Conservation (phyloP, 2,888 invertebrate genomes). For the Scaptomyza caliginosa region DNA sequence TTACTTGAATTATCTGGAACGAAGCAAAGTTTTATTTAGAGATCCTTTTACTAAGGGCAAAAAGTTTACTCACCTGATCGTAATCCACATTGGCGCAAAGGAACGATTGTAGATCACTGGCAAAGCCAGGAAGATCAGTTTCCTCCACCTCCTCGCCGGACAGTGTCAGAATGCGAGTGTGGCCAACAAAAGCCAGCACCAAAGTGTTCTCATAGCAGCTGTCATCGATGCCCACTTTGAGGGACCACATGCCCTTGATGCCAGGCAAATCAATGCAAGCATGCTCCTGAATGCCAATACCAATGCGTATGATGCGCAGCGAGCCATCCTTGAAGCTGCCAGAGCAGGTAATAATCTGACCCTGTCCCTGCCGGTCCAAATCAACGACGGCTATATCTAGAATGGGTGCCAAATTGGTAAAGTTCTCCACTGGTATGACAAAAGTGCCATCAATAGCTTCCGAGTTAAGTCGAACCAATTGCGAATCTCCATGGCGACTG, state of each 20-base stretch:
- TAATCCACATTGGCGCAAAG: slow-evolving; percentile 95
- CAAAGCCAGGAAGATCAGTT: slow-evolving; percentile 96
- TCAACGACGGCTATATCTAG: slow-evolving; percentile 99
- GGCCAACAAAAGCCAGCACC: slow-evolving; percentile 98
- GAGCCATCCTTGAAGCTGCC: slow-evolving; percentile 99
- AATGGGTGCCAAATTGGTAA: slow-evolving; percentile 98
- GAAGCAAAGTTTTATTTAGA: background rate
- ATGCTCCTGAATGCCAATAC: slow-evolving; percentile 99
- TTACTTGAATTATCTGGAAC: slow-evolving; percentile 87
- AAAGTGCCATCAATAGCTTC: slow-evolving; percentile 95
- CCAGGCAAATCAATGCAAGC: slow-evolving; percentile 98
- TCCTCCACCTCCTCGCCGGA: slow-evolving; percentile 99
- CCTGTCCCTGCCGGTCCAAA: slow-evolving; percentile 97
- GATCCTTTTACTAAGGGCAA: background rate
- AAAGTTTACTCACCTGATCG: slow-evolving; percentile 87
- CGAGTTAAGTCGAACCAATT: slow-evolving; percentile 94
- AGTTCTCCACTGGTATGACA: slow-evolving; percentile 97
- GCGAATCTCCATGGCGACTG: slow-evolving; percentile 98
- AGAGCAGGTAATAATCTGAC: slow-evolving; percentile 98
- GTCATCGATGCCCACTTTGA: slow-evolving; percentile 88
- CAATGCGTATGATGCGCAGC: slow-evolving; percentile 96
- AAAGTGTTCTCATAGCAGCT: slow-evolving; percentile 92
- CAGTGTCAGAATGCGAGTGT: slow-evolving; percentile 94
- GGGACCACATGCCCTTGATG: slow-evolving; percentile 99
- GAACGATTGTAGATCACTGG: slow-evolving; percentile 96